phyloP scores from a whole-genome alignment of 2,888 invertebrate genomes.

The Apamea sordens region DNA sequence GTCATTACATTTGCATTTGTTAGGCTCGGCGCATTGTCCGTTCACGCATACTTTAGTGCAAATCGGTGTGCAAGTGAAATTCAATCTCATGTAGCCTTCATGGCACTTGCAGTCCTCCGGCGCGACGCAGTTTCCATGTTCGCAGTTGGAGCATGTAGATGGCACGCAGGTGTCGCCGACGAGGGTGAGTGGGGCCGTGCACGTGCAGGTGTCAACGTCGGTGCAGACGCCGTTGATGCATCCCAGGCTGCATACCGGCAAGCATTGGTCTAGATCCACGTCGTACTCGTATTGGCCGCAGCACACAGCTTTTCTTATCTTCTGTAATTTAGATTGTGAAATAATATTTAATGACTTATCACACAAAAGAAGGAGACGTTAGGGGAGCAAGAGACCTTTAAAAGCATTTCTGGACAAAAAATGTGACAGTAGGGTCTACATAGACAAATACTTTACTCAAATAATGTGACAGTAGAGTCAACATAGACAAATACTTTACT shows the following conservation, averaged over 20 bases:
- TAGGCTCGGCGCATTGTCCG: slow-evolving; percentile 38
- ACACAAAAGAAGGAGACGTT: background rate
- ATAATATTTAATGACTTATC: background rate
- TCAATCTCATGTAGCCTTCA: slow-evolving; percentile 74
- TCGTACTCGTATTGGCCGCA: slow-evolving; percentile 34
- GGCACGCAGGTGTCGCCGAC: slow-evolving; percentile 27
- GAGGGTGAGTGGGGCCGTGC: slow-evolving; percentile 39
- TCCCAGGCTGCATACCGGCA: slow-evolving; percentile 33
- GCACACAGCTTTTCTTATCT: background rate
- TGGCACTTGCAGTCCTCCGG: slow-evolving; percentile 82
- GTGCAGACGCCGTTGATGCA: slow-evolving; percentile 43
- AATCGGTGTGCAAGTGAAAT: slow-evolving; percentile 49
- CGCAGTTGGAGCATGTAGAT: slow-evolving; percentile 37
- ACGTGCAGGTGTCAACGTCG: slow-evolving; percentile 26
- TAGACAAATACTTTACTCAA: background rate
- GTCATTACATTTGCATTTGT: slow-evolving; percentile 40
- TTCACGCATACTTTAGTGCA: slow-evolving; percentile 33
- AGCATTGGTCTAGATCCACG: background rate
- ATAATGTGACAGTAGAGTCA: too few species aligned
- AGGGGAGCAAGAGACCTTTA: background rate
- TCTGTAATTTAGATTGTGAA: slow-evolving; percentile 36
- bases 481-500: background rate
- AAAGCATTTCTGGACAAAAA: background rate
- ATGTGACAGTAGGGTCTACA: too few species aligned
- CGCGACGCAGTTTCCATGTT: slow-evolving; percentile 76